Conservation (phyloP, 1,140 invertebrate genomes). For the Drosophila ambigua region DNA sequence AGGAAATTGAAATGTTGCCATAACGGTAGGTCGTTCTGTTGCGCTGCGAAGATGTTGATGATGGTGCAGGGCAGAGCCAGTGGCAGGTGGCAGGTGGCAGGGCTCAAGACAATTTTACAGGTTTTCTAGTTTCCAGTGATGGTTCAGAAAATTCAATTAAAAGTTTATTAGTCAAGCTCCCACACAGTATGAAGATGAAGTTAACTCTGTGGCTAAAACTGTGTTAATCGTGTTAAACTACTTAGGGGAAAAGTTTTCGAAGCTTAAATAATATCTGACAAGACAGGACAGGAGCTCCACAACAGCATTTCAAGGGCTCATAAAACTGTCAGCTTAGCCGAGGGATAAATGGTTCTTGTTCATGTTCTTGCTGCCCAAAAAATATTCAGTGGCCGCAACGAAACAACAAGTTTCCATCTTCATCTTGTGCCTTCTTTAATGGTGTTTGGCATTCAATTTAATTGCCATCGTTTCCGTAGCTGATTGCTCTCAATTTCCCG, state of each 20-base stretch:
- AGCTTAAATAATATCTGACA: slow-evolving; percentile 22
- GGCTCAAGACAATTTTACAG: slow-evolving; percentile 18
- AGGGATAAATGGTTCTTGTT: slow-evolving; percentile 16
- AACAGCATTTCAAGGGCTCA: slow-evolving; percentile 11
- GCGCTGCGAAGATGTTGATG: slow-evolving; percentile 6
- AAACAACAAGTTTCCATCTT: slow-evolving; percentile 41
- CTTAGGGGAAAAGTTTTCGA: slow-evolving; percentile 50
- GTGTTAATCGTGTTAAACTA: slow-evolving; percentile 60
- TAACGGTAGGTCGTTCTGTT: slow-evolving; percentile 72
- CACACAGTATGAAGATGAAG: slow-evolving; percentile 17
- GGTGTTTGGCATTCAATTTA: slow-evolving; percentile 72
- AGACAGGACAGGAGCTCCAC: background rate
- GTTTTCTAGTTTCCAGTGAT: slow-evolving; percentile 39
- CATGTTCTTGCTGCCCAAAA: slow-evolving; percentile 16
- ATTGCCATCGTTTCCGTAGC: slow-evolving; percentile 70
- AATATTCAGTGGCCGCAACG: slow-evolving; percentile 9
- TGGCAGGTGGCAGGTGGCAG: slow-evolving; percentile 1
- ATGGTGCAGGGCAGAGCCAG: background rate
- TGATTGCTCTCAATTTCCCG: slow-evolving; percentile 57
- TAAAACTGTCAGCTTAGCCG: slow-evolving; percentile 20
- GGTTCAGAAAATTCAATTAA: slow-evolving; percentile 72
- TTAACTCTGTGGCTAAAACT: slow-evolving; percentile 52
- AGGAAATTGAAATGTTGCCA: slow-evolving; percentile 80
- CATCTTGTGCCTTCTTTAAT: slow-evolving; percentile 36
- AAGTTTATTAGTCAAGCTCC: slow-evolving; percentile 60